A percentile compares a stretch with the other conserved stretches of the same genome.
Evolutionary conservation across 2,113 vertebrate species (phyloP).

Genomic region (Silurus glanis): DNA sequence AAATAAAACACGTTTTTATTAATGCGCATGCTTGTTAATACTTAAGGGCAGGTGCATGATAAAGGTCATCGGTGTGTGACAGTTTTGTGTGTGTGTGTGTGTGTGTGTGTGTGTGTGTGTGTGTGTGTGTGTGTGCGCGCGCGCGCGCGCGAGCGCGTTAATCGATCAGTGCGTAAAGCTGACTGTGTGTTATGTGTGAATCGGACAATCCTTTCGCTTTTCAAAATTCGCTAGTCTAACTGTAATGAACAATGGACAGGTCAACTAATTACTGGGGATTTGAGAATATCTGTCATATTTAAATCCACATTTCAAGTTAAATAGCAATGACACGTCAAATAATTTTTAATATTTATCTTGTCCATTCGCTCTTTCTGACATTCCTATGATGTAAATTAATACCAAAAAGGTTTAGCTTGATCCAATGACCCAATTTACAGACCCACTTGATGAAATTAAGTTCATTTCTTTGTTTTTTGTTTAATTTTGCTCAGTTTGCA

Average conservation of each 20-base stretch:
- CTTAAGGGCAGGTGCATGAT: neutral
- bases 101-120: conserved; percentile 4
- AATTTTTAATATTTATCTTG: conserved; percentile 20
- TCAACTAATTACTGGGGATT: neutral
- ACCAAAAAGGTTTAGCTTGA: conserved; percentile 27
- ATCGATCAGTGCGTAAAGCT: conserved; percentile 2
- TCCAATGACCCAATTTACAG: neutral
- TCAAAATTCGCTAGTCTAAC: neutral
- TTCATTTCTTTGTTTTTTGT: neutral
- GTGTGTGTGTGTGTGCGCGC: conserved; percentile 8
- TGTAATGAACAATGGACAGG: neutral
- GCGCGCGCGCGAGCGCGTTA: neutral
- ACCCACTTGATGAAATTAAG: neutral
- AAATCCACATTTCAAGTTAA: conserved; percentile 54
- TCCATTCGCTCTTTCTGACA: conserved; percentile 34
- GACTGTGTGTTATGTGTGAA: neutral
- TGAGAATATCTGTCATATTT: conserved; percentile 8
- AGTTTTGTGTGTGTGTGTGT: conserved; percentile 18
- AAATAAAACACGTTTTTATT: neutral
- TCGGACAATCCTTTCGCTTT: neutral
- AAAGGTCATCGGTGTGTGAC: conserved; percentile 5
- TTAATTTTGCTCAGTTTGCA: neutral
- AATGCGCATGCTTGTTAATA: neutral
- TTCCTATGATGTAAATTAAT: conserved; percentile 48
- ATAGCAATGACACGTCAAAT: conserved; percentile 53